phyloP scores from a whole-genome alignment of 2,888 invertebrate genomes.

The Oscheius myriophilus region DNA sequence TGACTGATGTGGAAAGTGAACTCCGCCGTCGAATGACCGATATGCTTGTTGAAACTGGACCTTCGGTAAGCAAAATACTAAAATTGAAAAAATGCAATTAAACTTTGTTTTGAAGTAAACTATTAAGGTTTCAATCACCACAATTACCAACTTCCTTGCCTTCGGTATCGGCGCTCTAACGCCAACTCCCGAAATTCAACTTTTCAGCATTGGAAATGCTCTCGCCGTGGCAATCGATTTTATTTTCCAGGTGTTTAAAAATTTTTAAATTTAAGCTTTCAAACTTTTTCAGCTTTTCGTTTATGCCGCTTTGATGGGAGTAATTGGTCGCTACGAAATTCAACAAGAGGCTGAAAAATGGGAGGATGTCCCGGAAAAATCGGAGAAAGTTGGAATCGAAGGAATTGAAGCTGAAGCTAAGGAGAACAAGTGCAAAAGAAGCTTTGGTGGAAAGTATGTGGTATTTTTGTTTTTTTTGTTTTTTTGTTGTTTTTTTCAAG shows the following conservation, averaged over 20 bases:
- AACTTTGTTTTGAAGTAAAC: not conserved
- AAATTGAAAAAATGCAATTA: no score
- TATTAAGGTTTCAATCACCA: constrained; percentile 63
- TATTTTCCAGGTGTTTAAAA: constrained; percentile 54
- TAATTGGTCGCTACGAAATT: constrained; percentile 61
- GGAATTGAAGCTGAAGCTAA: not conserved
- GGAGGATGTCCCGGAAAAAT: constrained; percentile 25
- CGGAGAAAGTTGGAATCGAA: constrained; percentile 38
- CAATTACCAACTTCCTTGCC: constrained; percentile 64
- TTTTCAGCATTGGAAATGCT: constrained; percentile 68
- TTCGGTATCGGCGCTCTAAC: constrained; percentile 64
- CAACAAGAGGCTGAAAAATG: constrained; percentile 15
- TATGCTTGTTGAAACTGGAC: constrained; percentile 59
- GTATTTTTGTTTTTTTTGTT: not conserved
- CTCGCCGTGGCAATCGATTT: constrained; percentile 63
- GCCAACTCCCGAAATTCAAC: constrained; percentile 68
- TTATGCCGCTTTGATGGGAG: constrained; percentile 65
- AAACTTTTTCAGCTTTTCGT: constrained; percentile 58
- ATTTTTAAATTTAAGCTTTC: not conserved
- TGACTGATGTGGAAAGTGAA: constrained; percentile 32
- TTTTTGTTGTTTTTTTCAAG: no score
- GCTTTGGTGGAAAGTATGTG: constrained; percentile 9
- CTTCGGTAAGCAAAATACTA: constrained; percentile 41
- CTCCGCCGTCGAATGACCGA: constrained; percentile 46
- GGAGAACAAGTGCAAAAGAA: not conserved